phyloP scores from a whole-genome alignment of 2,797 vertebrate species.

The Furcifer pardalis region DNA sequence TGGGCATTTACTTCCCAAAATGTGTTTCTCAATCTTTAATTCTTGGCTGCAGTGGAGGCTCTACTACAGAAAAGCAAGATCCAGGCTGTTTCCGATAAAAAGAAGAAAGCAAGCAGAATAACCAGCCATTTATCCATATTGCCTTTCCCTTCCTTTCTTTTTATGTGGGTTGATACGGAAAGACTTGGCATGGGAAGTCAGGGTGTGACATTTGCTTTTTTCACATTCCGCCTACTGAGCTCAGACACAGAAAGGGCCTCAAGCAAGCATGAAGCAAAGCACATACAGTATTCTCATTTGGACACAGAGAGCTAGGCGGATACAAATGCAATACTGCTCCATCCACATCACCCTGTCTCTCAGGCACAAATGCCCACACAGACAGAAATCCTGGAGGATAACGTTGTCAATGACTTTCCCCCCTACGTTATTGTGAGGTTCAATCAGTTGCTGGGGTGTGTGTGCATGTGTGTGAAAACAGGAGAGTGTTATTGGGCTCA shows the following conservation, averaged over 20 bases:
- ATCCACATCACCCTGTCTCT: not conserved
- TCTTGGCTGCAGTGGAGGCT: not conserved
- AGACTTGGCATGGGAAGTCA: not conserved
- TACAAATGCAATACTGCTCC: not conserved
- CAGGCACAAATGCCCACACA: too few species aligned
- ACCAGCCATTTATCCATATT: not conserved
- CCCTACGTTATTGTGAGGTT: not conserved
- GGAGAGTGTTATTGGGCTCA: not conserved
- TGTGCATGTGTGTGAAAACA: too few species aligned
- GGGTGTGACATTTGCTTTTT: not conserved
- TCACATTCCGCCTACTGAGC: not conserved
- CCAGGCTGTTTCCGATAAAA: not conserved
- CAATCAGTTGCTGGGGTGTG: not conserved
- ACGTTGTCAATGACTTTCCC: not conserved
- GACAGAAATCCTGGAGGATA: not conserved
- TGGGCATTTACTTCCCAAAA: not conserved
- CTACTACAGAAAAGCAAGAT: not conserved
- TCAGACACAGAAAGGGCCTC: not conserved
- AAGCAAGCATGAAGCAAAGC: not conserved
- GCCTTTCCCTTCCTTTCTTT: not conserved
- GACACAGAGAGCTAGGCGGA: not conserved
- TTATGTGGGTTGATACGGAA: not conserved
- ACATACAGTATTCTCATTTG: not conserved
- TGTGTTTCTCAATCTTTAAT: not conserved
- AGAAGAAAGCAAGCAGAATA: not conserved